phyloP scores from a whole-genome alignment of 2,113 vertebrate species.

The Xyrauchen texanus region DNA sequence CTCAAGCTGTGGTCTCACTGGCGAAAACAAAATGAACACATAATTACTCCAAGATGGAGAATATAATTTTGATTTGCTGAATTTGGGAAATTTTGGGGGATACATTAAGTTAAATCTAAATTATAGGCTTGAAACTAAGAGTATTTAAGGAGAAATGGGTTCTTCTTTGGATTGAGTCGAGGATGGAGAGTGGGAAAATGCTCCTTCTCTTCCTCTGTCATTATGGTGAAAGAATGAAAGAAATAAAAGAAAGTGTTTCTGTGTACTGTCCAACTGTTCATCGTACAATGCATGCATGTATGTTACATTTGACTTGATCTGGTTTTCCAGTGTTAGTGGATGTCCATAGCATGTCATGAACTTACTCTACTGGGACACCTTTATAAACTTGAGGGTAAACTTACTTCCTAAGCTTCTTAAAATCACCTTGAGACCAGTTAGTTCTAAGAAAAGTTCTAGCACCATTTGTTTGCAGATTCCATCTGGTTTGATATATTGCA shows the following conservation, averaged over 20 bases:
- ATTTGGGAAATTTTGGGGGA: constrained; percentile 52
- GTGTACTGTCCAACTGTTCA: not conserved
- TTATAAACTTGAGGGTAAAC: too few relatives aligned
- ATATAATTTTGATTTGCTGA: constrained; percentile 57
- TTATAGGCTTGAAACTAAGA: constrained; percentile 51
- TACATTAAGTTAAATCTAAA: constrained; percentile 52
- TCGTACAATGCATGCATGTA: not conserved
- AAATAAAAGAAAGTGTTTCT: not conserved
- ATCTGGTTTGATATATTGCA: too few relatives aligned
- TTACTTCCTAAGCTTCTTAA: too few relatives aligned
- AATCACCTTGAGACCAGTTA: too few relatives aligned
- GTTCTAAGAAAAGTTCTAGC: too few relatives aligned
- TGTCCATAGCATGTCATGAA: too few relatives aligned
- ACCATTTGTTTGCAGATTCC: too few relatives aligned
- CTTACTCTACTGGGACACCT: too few relatives aligned
- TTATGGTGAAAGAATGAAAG: constrained; percentile 28
- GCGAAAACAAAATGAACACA: constrained; percentile 50
- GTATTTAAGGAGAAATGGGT: constrained; percentile 46
- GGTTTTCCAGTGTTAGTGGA: too few relatives aligned
- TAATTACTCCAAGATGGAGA: constrained; percentile 58
- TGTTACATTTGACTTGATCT: too few relatives aligned
- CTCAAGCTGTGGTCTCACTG: constrained; percentile 53
- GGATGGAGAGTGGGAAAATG: constrained; percentile 32
- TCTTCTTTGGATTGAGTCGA: constrained; percentile 24
- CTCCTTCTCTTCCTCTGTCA: constrained; percentile 6